Evolutionary conservation across 2,888 invertebrate genomes (phyloP).

Genomic region (Sesamia inferens): DNA sequence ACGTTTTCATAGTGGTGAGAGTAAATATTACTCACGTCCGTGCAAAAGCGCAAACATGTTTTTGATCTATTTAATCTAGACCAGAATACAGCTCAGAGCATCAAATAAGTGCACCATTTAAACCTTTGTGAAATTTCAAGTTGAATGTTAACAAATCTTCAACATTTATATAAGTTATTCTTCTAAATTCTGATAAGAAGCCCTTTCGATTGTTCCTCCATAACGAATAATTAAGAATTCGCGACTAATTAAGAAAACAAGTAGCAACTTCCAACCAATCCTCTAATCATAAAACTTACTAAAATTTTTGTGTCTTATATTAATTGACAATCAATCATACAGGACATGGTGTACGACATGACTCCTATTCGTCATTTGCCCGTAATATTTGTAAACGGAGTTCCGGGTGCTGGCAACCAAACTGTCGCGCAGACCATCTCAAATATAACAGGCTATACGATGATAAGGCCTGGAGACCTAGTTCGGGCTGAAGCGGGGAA

Average conservation of each 20-base stretch:
- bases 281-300: not conserved
- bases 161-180: not conserved
- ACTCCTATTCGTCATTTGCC: constrained; percentile 84
- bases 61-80: not conserved
- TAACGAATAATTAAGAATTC: not conserved
- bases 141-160: not conserved
- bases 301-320: not conserved
- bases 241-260: not conserved
- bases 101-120: not conserved
- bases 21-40: too few species aligned
- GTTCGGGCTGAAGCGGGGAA: constrained; percentile 84
- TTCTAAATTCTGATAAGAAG: not conserved
- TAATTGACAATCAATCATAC: constrained; percentile 2
- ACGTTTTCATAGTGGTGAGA: not conserved
- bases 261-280: not conserved
- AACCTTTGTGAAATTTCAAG: not conserved
- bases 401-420: constrained; percentile 87
- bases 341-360: constrained; percentile 83
- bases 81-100: not conserved
- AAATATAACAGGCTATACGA: constrained; percentile 84
- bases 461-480: constrained; percentile 87
- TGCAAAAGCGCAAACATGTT: not conserved
- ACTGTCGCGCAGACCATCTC: constrained; percentile 87
- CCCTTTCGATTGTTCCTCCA: not conserved
- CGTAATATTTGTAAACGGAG: constrained; percentile 88